Percentiles rank a stretch among this genome's conserved stretches.
phyloP scores from a whole-genome alignment of 2,113 vertebrate species.

The Malurus cyaneus region DNA sequence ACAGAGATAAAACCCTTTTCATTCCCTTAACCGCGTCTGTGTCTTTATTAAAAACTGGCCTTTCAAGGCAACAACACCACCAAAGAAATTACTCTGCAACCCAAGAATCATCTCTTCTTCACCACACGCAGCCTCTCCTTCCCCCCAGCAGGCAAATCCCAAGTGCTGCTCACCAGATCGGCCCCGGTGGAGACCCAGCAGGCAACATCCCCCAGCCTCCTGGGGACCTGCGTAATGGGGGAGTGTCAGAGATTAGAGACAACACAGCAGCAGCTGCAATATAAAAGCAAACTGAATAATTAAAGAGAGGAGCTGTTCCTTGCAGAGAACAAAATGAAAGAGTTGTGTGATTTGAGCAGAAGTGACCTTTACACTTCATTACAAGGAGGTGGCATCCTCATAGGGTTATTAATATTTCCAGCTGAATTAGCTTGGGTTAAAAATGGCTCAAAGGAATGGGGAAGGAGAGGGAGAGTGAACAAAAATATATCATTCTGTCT shows the following conservation, averaged over 20 bases:
- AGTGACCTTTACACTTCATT: slow-evolving; percentile 66
- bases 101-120: background rate
- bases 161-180: background rate
- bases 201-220: background rate
- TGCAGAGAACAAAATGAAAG: slow-evolving; percentile 47
- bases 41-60: no score
- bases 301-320: slow-evolving; percentile 41
- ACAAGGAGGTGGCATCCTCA: slow-evolving; percentile 40
- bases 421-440: slow-evolving; percentile 60
- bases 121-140: background rate
- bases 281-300: slow-evolving; percentile 63
- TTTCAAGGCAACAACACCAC: background rate
- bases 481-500: slow-evolving; percentile 49
- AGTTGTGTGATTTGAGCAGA: slow-evolving; percentile 55
- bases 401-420: slow-evolving; percentile 54
- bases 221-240: background rate
- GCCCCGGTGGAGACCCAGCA: background rate
- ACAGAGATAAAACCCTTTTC: no score
- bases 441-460: slow-evolving; percentile 52
- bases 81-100: background rate
- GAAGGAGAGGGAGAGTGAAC: background rate
- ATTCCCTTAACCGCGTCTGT: no score
- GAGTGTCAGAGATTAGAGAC: slow-evolving; percentile 34
- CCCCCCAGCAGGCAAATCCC: background rate
- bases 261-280: background rate